A percentile compares a stretch with the other conserved stretches of the same genome.
These are phyloP conservation scores for Gymnarchus niloticus DNA, from an alignment of 2,113 vertebrate species.

Conservation along the genomic window DNA sequence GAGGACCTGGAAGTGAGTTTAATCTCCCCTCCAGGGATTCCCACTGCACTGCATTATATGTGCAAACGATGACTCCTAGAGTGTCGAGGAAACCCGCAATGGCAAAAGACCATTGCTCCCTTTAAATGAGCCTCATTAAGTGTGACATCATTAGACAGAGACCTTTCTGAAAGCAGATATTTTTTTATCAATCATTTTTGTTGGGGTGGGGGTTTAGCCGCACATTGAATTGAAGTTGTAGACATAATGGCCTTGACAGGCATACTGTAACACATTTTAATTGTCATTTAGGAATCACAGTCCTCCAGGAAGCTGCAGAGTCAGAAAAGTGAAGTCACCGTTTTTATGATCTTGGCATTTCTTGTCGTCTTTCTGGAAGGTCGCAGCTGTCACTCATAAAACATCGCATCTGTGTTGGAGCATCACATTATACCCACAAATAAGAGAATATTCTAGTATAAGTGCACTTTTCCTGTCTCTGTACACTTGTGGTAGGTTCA, in stretches of 20 bases:
- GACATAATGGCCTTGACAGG: neutral
- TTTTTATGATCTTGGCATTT: neutral
- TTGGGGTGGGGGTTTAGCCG: too few species aligned
- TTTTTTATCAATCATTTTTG: neutral
- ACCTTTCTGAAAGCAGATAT: neutral
- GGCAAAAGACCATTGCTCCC: neutral
- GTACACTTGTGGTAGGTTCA: neutral
- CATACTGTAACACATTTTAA: neutral
- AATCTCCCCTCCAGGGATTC: neutral
- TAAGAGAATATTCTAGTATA: neutral
- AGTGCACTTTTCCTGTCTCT: neutral
- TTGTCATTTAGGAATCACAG: neutral
- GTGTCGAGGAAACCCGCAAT: neutral
- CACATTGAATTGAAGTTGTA: neutral
- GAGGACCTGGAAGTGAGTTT: neutral
- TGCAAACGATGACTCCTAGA: neutral
- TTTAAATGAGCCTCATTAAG: conserved; percentile 4
- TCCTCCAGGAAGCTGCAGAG: neutral
- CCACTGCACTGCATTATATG: neutral
- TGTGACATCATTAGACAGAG: neutral
- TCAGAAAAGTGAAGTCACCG: neutral
- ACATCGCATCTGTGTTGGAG: neutral
- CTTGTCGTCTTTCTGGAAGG: neutral
- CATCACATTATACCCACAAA: neutral
- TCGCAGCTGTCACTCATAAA: neutral